These are phyloP conservation scores for Lutraria lutraria DNA, from an alignment of 2,888 invertebrate genomes.

Conservation along the genomic window DNA sequence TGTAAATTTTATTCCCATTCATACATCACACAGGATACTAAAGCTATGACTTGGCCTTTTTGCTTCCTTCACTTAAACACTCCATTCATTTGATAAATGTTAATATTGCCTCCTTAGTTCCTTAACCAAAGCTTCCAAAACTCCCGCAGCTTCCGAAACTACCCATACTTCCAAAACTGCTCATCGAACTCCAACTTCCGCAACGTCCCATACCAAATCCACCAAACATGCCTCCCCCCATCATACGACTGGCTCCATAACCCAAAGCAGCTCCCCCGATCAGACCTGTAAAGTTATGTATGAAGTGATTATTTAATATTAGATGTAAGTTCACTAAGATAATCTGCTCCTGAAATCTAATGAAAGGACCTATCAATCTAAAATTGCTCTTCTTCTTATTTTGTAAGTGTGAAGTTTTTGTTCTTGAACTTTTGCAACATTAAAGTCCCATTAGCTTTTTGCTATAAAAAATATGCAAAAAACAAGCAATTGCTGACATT, in stretches of 20 bases:
- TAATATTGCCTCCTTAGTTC: not conserved
- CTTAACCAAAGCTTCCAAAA: slow-evolving; percentile 70
- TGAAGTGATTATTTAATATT: not conserved
- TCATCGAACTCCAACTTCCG: slow-evolving; percentile 83
- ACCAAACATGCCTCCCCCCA: slow-evolving; percentile 76
- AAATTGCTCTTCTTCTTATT: no score
- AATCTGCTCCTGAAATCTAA: no score
- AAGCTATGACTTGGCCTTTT: not conserved
- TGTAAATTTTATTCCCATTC: no score
- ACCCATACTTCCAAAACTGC: slow-evolving; percentile 81
- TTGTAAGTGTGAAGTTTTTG: no score
- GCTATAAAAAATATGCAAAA: no score
- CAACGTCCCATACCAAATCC: slow-evolving; percentile 78
- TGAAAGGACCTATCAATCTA: no score
- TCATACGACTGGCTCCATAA: slow-evolving; percentile 81
- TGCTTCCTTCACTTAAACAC: not conserved
- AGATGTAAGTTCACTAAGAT: no score
- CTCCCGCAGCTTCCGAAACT: slow-evolving; percentile 83
- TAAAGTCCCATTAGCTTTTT: no score
- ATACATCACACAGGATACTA: no score
- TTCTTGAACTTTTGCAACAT: no score
- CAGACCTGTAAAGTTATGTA: slow-evolving; percentile 69
- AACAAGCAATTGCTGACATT: no score
- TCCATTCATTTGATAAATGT: not conserved
- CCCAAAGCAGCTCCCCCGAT: slow-evolving; percentile 82